These are phyloP conservation scores for Chrysomela aeneicollis DNA, from an alignment of 2,888 invertebrate genomes.

Conservation along the genomic window DNA sequence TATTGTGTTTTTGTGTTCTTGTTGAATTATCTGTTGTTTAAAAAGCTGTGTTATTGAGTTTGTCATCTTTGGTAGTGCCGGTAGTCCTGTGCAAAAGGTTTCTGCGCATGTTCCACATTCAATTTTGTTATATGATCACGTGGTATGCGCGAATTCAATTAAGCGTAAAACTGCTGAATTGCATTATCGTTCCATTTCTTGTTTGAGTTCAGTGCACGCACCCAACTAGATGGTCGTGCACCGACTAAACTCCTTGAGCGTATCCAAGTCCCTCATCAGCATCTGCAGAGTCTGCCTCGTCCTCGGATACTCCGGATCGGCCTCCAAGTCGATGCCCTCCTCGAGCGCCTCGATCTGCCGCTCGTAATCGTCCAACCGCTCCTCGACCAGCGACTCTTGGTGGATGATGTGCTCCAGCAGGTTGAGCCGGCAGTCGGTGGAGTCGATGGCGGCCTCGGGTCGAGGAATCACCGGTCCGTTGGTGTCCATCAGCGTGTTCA, in stretches of 20 bases:
- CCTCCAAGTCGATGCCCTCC: conserved; percentile 68
- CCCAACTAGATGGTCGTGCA: conserved; percentile 40
- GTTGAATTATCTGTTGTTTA: too few relatives aligned
- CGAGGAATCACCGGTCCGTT: conserved; percentile 67
- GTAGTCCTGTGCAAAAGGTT: too few relatives aligned
- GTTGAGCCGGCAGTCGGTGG: conserved; percentile 77
- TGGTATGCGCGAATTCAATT: too few relatives aligned
- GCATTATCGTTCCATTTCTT: too few relatives aligned
- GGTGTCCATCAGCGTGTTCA: conserved; percentile 51
- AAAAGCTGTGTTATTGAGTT: too few relatives aligned
- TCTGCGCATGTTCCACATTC: too few relatives aligned
- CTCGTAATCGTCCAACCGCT: conserved; percentile 77
- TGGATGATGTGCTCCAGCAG: conserved; percentile 80
- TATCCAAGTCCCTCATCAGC: conserved; percentile 76
- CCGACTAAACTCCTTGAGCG: conserved; percentile 63
- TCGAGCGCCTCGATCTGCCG: conserved; percentile 75
- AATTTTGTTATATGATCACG: too few relatives aligned
- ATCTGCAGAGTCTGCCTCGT: conserved; percentile 78
- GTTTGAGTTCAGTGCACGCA: too few relatives aligned
- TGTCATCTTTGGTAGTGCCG: too few relatives aligned
- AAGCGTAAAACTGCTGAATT: too few relatives aligned
- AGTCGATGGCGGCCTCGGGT: conserved; percentile 85
- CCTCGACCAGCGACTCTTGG: conserved; percentile 76
- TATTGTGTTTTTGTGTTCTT: too few relatives aligned
- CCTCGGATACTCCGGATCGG: conserved; percentile 69